Base-by-base conservation (phyloP, 2,113 vertebrate species). In the Aplodontia rufa region DNA sequence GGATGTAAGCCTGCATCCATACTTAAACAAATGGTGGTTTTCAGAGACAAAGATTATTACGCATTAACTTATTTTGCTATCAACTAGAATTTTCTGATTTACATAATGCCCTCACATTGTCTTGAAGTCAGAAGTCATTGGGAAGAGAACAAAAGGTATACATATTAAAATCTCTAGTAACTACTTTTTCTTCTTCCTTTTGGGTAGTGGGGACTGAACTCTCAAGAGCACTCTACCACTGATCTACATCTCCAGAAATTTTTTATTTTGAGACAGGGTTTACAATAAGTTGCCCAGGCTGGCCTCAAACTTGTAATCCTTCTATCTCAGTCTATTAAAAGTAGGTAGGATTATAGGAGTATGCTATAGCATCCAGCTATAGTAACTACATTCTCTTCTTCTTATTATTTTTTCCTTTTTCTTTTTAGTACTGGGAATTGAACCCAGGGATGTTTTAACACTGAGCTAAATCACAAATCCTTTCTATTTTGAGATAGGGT, bases 51-150 rank as follows among this genome's bases (percentile, higher is more conserved):
- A 78, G 32, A 87, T 62, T 75, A 90, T 82, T n/a, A n/a, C n/a
- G 69, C 28, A 51, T 64, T 95, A 42, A 5, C 42, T 94, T 40
- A 90, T 71, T 71, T 79, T 80, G 51, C 28, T 60, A 97, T 69
- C 69, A 94, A 96, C 24, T 45, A 87, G 12, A 92, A 93, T 88
- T 92, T 96, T 66, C 69, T 40, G 45, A 58, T 51, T 79, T 86
- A 91, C 5, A 20, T 9, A 64, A 28, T 72, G n/a, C 30, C 58
- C 19, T 81, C 42, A 86, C 0, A 94, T 3, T 89, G 69, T 35
- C 58, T 80, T 80, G 2, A 13, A 89, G 55, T 32, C 79, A 89
- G 64, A 95, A 80, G n/a, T 8, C 68, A 96, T 2, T 80, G 22
- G 47, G 47, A 75, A 93, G 19, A 88, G 37, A 96, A 83, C 68